Evolutionary conservation across 2,113 vertebrate genomes (phyloP).

Genomic region (Saccopteryx bilineata): DNA sequence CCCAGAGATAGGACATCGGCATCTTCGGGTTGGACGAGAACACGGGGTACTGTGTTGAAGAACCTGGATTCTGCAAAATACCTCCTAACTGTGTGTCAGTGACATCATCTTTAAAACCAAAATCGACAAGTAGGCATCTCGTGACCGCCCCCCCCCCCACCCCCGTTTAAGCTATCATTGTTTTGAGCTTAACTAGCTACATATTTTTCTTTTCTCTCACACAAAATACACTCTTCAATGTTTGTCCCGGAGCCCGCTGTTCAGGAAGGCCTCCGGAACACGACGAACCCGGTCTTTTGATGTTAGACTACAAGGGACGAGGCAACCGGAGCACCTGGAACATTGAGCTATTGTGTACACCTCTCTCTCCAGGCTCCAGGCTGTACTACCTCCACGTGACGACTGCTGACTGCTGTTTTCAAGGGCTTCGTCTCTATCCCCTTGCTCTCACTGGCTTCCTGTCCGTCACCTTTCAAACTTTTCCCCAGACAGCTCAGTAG

Average conservation of each 20-base stretch:
- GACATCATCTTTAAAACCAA: not conserved
- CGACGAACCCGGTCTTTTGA: not conserved
- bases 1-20: not conserved
- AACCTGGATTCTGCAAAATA: not conserved
- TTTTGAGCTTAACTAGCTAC: not conserved
- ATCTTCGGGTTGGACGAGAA: not conserved
- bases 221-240: not conserved
- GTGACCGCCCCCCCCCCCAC: not conserved
- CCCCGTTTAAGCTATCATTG: not conserved
- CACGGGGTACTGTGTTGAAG: not conserved
- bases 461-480: not conserved
- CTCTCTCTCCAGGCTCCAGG: not conserved
- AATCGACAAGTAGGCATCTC: not conserved
- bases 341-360: not conserved
- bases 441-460: not conserved
- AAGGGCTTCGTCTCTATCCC: not conserved
- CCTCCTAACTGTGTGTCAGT: not conserved
- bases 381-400: not conserved
- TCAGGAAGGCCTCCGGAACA: not conserved
- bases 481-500: not conserved
- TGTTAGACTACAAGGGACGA: not conserved
- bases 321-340: not conserved
- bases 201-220: not conserved
- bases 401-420: not conserved
- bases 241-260: not conserved